These are phyloP conservation scores for Erethizon dorsatum DNA, from an alignment of 2,797 vertebrate species.

Conservation along the genomic window DNA sequence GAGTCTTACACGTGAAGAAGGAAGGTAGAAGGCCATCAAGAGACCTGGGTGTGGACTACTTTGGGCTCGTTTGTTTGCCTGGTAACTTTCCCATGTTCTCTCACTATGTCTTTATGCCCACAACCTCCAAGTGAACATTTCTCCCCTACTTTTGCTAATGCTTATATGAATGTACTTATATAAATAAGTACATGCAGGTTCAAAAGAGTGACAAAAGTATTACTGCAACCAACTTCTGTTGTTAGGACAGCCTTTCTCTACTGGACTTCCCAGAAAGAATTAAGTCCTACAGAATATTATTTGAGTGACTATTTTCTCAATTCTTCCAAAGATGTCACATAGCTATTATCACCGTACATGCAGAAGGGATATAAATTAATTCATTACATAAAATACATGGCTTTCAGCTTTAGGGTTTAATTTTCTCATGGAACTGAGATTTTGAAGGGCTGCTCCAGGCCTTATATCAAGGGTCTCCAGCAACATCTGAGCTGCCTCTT, in stretches of 20 bases:
- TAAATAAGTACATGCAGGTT: neutral
- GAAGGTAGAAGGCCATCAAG: neutral
- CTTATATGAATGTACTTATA: neutral
- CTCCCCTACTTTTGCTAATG: neutral
- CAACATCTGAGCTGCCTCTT: neutral
- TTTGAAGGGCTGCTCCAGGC: neutral
- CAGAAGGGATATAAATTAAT: neutral
- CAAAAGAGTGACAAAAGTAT: constrained; percentile 13
- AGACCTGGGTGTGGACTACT: neutral
- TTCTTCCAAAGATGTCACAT: neutral
- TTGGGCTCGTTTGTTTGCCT: neutral
- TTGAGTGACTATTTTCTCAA: neutral
- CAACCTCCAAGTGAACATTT: neutral
- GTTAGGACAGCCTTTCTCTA: neutral
- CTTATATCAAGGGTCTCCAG: neutral
- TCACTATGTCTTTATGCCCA: neutral
- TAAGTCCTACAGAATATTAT: constrained; percentile 8
- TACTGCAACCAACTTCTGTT: neutral
- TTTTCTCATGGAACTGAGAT: neutral
- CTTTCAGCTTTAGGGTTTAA: neutral
- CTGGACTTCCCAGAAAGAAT: neutral
- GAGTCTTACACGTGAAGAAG: neutral
- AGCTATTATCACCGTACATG: neutral
- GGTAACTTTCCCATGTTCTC: neutral
- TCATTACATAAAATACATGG: neutral